phyloP scores from a whole-genome alignment of 2,113 vertebrate species.

The Oncorhynchus gorbuscha region DNA sequence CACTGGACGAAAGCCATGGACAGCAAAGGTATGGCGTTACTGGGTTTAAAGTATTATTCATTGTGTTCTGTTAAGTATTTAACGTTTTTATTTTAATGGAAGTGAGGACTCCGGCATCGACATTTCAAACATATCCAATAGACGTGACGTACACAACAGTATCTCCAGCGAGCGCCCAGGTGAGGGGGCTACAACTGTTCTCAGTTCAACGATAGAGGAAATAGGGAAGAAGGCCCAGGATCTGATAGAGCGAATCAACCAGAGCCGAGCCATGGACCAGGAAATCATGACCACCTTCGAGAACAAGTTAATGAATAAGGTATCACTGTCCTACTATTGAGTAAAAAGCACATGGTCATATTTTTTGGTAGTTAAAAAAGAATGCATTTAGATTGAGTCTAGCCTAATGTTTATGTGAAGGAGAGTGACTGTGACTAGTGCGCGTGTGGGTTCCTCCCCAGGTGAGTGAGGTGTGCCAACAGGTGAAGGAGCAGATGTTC shows the following conservation, averaged over 20 bases:
- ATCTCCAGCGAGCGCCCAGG: neutral
- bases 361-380: too few relatives aligned
- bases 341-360: too few relatives aligned
- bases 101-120: slow-evolving; percentile 43
- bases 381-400: too few relatives aligned
- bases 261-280: slow-evolving; percentile 76
- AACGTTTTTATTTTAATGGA: neutral
- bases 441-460: slow-evolving; percentile 36
- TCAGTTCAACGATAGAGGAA: slow-evolving; percentile 59
- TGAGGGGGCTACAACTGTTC: slow-evolving; percentile 24
- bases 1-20: slow-evolving; percentile 35
- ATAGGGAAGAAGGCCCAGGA: slow-evolving; percentile 73
- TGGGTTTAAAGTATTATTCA: neutral
- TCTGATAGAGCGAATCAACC: slow-evolving; percentile 75
- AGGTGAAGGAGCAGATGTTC: slow-evolving; percentile 78
- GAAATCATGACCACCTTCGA: slow-evolving; percentile 75
- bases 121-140: slow-evolving; percentile 18
- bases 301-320: slow-evolving; percentile 77
- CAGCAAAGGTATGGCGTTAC: slow-evolving; percentile 31
- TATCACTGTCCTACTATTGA: slow-evolving; percentile 34
- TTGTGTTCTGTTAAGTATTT: neutral
- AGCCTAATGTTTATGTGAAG: neutral
- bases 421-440: neutral
- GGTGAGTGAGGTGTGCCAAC: slow-evolving; percentile 76
- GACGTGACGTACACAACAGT: neutral